Evolutionary conservation across 2,113 vertebrate species (phyloP).

Genomic region (Cyprinodon brontotheroides): DNA sequence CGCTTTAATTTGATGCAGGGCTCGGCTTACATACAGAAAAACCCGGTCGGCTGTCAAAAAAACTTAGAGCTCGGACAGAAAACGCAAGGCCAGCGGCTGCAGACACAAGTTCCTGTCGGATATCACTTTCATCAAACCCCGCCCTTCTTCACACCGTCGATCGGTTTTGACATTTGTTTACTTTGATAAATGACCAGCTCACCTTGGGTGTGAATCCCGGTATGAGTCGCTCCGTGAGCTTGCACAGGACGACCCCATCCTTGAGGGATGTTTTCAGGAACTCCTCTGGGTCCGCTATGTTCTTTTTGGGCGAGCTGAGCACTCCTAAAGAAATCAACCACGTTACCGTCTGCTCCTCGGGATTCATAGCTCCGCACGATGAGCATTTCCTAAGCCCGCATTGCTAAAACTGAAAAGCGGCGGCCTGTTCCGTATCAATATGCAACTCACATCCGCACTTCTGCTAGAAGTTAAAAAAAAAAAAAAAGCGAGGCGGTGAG

Average conservation of each 20-base stretch:
- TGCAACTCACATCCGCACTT: slow-evolving; percentile 91
- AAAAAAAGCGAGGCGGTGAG: slow-evolving; percentile 37
- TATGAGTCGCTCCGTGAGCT: slow-evolving; percentile 87
- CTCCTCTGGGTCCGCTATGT: slow-evolving; percentile 88
- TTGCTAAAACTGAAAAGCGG: slow-evolving; percentile 40
- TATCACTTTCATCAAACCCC: slow-evolving; percentile 53
- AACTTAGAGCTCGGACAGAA: neutral
- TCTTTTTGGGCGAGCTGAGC: slow-evolving; percentile 96
- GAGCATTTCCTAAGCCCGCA: slow-evolving; percentile 57
- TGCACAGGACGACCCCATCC: slow-evolving; percentile 95
- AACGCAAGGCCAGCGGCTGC: slow-evolving; percentile 34
- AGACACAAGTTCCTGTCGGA: slow-evolving; percentile 42
- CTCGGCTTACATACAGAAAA: neutral
- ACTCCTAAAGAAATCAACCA: slow-evolving; percentile 98
- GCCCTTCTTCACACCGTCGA: slow-evolving; percentile 43
- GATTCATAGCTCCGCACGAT: slow-evolving; percentile 85
- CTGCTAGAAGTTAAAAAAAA: slow-evolving; percentile 63
- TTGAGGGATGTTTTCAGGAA: slow-evolving; percentile 90
- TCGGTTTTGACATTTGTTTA: slow-evolving; percentile 10
- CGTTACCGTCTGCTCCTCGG: slow-evolving; percentile 92
- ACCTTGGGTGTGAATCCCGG: slow-evolving; percentile 91
- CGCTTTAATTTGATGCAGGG: neutral
- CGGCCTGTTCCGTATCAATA: slow-evolving; percentile 69
- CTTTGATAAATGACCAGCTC: slow-evolving; percentile 52
- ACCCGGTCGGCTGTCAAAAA: neutral